These are phyloP conservation scores for Sceloporus tristichus DNA, from an alignment of 2,113 vertebrate genomes.

Conservation along the genomic window DNA sequence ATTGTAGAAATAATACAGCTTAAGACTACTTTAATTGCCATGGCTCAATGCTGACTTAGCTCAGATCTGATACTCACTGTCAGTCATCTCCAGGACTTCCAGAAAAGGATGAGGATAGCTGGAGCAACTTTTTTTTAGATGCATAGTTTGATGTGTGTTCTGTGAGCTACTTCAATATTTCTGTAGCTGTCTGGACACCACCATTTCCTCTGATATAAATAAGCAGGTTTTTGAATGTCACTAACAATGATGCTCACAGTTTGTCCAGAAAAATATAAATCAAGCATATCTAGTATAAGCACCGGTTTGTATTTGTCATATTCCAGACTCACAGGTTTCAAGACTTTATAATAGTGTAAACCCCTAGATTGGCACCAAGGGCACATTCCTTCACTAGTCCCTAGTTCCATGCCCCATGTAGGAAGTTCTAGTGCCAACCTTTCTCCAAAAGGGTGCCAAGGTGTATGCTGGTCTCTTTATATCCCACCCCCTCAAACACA, in stretches of 20 bases:
- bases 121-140: not conserved
- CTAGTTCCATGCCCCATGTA: too few species aligned
- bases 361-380: too few species aligned
- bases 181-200: not conserved
- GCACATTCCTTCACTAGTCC: too few species aligned
- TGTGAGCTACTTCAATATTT: not conserved
- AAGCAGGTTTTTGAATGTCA: not conserved
- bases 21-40: too few species aligned
- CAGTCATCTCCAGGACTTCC: not conserved
- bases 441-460: too few species aligned
- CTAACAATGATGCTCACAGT: not conserved
- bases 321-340: not conserved
- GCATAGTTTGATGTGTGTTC: not conserved
- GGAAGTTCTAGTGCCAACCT: too few species aligned
- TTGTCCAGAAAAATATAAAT: not conserved
- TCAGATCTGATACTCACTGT: not conserved
- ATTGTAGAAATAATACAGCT: too few species aligned
- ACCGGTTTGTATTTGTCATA: not conserved
- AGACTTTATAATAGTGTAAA: too few species aligned
- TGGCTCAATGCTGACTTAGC: not conserved
- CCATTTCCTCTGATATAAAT: not conserved
- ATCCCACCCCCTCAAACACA: too few species aligned
- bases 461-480: too few species aligned
- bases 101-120: not conserved
- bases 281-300: not conserved